Evolutionary conservation across 2,797 vertebrate species (phyloP).

Genomic region (Centroberyx gerrardi): DNA sequence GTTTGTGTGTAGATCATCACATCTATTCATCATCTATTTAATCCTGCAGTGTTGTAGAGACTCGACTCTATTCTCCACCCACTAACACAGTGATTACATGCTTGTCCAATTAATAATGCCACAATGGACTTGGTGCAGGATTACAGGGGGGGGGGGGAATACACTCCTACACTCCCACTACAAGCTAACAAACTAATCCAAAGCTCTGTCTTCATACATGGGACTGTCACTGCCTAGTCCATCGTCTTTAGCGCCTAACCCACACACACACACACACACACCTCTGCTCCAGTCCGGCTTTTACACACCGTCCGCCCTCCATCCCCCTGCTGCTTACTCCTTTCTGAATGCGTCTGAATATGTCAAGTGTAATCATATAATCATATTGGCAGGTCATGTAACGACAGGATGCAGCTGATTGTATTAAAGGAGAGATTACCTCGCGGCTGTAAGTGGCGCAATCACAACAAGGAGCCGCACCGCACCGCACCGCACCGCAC

Average conservation of each 20-base stretch:
- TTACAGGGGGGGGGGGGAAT: conserved; percentile 35
- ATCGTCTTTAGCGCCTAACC: too few relatives aligned
- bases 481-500: not conserved
- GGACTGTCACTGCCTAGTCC: not conserved
- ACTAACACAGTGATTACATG: conserved; percentile 44
- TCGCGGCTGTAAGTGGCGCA: conserved; percentile 9
- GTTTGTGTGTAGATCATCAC: not conserved
- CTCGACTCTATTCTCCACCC: conserved; percentile 32
- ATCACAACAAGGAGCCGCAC: conserved; percentile 9
- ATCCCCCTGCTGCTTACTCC: not conserved
- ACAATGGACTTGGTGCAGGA: conserved; percentile 36
- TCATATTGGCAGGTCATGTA: not conserved
- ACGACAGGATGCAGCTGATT: not conserved
- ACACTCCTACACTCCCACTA: conserved; percentile 19
- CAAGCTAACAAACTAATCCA: conserved; percentile 9
- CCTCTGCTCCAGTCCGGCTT: not conserved
- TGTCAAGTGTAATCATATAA: conserved; percentile 25
- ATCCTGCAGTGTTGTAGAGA: not conserved
- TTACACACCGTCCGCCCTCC: not conserved
- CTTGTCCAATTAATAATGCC: conserved; percentile 51
- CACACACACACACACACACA: too few relatives aligned
- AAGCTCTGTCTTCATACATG: not conserved
- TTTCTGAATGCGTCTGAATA: not conserved
- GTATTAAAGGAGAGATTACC: conserved; percentile 17
- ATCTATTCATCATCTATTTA: conserved; percentile 1